Base-by-base conservation (phyloP, 64 coral and sea anemone species). In the Platygyra sinensis region DNA sequence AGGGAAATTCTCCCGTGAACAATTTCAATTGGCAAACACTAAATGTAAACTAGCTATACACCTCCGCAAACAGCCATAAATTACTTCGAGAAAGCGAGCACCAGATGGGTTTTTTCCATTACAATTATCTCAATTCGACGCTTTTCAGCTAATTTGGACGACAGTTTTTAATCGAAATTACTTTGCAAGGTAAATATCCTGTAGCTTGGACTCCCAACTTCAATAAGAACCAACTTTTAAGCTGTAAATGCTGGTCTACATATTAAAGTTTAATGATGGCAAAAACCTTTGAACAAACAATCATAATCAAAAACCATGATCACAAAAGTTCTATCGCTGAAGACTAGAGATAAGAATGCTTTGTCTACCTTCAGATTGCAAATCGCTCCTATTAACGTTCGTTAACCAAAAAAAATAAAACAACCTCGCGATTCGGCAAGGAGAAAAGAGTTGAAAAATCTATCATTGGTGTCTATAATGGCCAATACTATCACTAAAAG, bases 141-240 rank as follows among this genome's bases (percentile, higher is more conserved):
- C 64, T 85, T 85, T 85, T 46, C 49, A 85, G 62, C 63, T 72
- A 85, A 85, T 85, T 85, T 71, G 19, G 38, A 16, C 27, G 24
- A 51, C 38, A 71, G 42, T 20, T 60, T 67, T 83, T 67, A 24
- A 83, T 20, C 13, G 63, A 85, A 71, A 85, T 72, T 85, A 72
- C 22, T 52, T 72, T 72, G 22, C 31, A 71, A 71, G 46, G 36
- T 32, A 85, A 71, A 85, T 85, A 85, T 85, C 81, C 81, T 85
- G 62, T 64, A 63, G 62, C 62, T 28, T 38, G 71, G 63, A 85
- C 22, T 50, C 36, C 62, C n/a, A 25, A 63, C 63, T 71, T 69
- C 22, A 71, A 50, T 46, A 85, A 14, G 11, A 71, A n/a, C 25
- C 63, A 83, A 85, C 81, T 85, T 72, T 62, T 50, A 50, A 51